These are phyloP conservation scores for Mycteria americana DNA, from an alignment of 2,797 vertebrate genomes.

Conservation along the genomic window DNA sequence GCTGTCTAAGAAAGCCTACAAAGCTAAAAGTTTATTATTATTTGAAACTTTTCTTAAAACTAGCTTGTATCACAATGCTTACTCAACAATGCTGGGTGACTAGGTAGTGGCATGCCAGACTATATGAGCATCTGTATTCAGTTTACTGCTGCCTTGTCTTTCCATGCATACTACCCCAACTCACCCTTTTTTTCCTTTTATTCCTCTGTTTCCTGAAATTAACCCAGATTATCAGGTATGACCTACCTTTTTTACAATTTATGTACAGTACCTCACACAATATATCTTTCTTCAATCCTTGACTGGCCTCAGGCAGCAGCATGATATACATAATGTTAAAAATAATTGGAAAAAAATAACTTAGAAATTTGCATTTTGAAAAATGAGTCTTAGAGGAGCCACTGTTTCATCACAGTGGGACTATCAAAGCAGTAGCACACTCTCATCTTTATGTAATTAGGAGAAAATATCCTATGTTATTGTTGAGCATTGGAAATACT, in stretches of 20 bases:
- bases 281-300: background rate
- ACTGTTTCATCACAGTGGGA: background rate
- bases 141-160: background rate
- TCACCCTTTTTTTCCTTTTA: background rate
- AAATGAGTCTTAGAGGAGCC: conserved; percentile 2
- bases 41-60: background rate
- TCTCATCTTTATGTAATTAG: background rate
- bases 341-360: background rate
- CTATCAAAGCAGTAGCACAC: background rate
- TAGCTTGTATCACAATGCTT: background rate
- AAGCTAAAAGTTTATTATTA: background rate
- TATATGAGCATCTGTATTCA: background rate
- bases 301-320: background rate
- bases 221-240: background rate
- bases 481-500: background rate
- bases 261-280: background rate
- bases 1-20: background rate
- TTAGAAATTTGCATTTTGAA: conserved; percentile 16
- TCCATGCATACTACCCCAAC: background rate
- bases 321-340: background rate
- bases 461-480: background rate
- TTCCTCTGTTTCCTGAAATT: background rate
- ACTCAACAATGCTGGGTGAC: background rate
- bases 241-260: background rate
- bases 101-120: background rate